Evolutionary conservation across 2,797 vertebrate genomes (phyloP).

Genomic region (Sternotherus odoratus): DNA sequence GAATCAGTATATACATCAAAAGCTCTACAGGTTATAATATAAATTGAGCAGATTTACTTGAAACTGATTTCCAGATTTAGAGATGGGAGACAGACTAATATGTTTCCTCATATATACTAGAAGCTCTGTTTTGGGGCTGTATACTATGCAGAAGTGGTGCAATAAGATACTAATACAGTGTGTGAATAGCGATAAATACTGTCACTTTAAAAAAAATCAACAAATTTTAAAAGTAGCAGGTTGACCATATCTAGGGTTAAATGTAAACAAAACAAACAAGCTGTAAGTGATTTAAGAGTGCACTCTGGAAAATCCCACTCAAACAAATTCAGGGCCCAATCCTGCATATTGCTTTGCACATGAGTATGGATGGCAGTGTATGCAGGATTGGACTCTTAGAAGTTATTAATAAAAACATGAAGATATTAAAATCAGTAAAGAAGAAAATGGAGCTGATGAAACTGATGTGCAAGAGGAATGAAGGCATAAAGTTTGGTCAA

Average conservation of each 20-base stretch:
- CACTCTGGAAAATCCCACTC: background rate
- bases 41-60: background rate
- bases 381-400: background rate
- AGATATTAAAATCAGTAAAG: background rate
- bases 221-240: background rate
- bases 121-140: background rate
- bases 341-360: background rate
- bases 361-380: background rate
- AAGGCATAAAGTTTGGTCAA: background rate
- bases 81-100: no score
- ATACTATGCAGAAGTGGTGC: background rate
- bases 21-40: background rate
- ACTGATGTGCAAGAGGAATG: background rate
- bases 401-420: background rate
- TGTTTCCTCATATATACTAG: background rate
- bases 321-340: background rate
- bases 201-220: background rate
- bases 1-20: background rate
- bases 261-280: background rate
- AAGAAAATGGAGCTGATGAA: background rate
- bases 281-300: background rate
- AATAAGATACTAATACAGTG: background rate
- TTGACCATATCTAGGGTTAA: background rate
- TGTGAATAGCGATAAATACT: background rate
- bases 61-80: background rate